Base-by-base conservation (phyloP, 2,113 vertebrate species). In the Coracopsis vasa region DNA sequence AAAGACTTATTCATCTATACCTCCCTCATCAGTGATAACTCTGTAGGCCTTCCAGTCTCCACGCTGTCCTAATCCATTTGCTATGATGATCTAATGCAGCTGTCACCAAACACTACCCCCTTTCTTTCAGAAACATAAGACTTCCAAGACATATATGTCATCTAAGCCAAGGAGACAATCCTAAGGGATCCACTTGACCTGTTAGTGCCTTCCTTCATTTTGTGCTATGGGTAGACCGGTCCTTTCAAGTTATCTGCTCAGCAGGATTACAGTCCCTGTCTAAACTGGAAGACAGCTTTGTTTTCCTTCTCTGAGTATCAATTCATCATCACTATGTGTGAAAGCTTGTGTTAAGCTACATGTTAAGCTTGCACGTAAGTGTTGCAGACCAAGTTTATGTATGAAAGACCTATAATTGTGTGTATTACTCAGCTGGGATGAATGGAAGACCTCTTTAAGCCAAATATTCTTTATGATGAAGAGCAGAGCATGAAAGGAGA, bases 361-460 rank as follows among this genome's bases (percentile, higher is more conserved):
- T 62, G 45, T 82, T 94, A 84, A 93, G 67, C 60, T 86, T 92
- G n/a, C 17, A 5, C 29, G 80, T 70, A 23, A 39, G 66, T 77
- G 31, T 37, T 92, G 45, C 45, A 39, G 56, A 90, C 66, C 8
- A 50, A 74, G 17, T 42, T 73, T 62, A 28, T 80, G 16, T 65
- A 13, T 56, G 25, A 83, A 86, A 60, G 71, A 35, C 23, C 3
- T 53, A 54, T 31, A 66, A 0, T 66, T 61, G 23, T 66, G 24
- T 65, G 3, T 1, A 58, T 47, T 78, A 69, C 64, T 91, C 45
- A 77, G 24, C 62, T 86, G 66, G 58, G 79, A 78, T 29, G 61
- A 58, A 87, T 92, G 54, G 17, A 84, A 54, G 25, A 66, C 31
- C 27, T 85, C 39, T 31, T 84, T 54, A 24, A 48, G 42, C 37